Evolutionary conservation across 2,797 vertebrate species (phyloP).

Genomic region (Rhinatrema bivittatum): DNA sequence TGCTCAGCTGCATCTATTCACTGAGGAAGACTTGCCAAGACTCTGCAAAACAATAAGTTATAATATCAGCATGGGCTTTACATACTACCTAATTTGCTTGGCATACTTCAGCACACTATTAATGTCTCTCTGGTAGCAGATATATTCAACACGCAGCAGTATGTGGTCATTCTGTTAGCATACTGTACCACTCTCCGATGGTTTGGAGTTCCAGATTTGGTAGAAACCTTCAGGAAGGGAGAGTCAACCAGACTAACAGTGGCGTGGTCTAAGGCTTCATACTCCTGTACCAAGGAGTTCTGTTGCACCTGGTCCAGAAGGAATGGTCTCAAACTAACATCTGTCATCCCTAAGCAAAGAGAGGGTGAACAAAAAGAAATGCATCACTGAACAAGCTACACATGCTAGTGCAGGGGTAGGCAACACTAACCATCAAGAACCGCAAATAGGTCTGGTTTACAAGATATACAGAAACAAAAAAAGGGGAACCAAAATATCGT

Average conservation of each 20-base stretch:
- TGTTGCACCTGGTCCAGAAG: constrained; percentile 1
- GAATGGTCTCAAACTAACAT: constrained; percentile 12
- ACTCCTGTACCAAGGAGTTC: neutral
- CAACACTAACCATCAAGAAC: too few species aligned
- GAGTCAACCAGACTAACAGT: accelerated
- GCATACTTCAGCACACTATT: accelerated
- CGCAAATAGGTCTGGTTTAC: too few species aligned
- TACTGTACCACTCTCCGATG: constrained; percentile 21
- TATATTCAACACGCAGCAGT: neutral
- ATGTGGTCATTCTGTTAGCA: accelerated
- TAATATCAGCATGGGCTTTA: too few species aligned
- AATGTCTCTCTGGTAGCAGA: neutral
- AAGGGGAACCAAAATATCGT: too few species aligned
- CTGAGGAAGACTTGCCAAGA: too few species aligned
- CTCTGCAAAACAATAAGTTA: too few species aligned
- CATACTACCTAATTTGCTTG: too few species aligned
- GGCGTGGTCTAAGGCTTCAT: neutral
- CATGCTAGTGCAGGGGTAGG: neutral
- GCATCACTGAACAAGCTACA: neutral
- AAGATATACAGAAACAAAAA: too few species aligned
- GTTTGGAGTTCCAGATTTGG: constrained; percentile 17
- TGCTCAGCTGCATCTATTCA: too few species aligned
- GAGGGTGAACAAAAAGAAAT: constrained; percentile 1
- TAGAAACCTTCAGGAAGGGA: neutral
- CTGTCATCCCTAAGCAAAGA: constrained; percentile 11